Conservation (phyloP, 2,888 invertebrate genomes). For the Andrena bucephala region DNA sequence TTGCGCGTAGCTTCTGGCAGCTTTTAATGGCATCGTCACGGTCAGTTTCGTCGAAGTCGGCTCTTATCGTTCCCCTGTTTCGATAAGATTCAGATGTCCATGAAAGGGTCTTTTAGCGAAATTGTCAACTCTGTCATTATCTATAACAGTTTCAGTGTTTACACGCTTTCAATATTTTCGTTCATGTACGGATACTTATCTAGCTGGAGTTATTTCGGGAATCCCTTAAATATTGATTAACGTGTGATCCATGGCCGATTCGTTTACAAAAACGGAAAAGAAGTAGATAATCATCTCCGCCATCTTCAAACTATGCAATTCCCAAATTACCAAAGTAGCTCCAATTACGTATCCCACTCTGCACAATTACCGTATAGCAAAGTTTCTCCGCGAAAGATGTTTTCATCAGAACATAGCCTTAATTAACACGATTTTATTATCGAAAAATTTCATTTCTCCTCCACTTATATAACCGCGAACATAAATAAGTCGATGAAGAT, state of each 20-base stretch:
- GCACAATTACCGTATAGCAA: too few species aligned
- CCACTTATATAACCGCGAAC: too few species aligned
- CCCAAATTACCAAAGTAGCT: too few species aligned
- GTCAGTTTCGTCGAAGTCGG: constrained; percentile 18
- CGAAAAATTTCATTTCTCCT: too few species aligned
- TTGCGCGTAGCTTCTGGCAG: neutral
- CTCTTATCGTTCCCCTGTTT: constrained; percentile 17
- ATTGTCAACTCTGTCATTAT: neutral
- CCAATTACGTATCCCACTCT: too few species aligned
- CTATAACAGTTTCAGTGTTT: neutral
- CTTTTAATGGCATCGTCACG: constrained; percentile 3
- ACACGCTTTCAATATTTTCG: neutral
- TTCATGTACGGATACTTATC: neutral
- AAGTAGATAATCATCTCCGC: neutral
- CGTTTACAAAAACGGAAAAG: neutral
- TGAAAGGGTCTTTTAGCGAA: constrained; percentile 12
- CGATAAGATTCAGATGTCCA: constrained; percentile 27
- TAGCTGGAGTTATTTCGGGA: neutral
- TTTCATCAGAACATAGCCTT: neutral
- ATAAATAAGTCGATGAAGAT: too few species aligned
- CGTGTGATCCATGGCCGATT: neutral
- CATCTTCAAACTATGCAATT: too few species aligned
- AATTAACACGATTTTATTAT: neutral
- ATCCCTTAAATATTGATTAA: neutral
- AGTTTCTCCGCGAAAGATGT: too few species aligned